These are phyloP conservation scores for Drosophila austrosaltans DNA, from an alignment of 2,888 invertebrate genomes.

Conservation along the genomic window DNA sequence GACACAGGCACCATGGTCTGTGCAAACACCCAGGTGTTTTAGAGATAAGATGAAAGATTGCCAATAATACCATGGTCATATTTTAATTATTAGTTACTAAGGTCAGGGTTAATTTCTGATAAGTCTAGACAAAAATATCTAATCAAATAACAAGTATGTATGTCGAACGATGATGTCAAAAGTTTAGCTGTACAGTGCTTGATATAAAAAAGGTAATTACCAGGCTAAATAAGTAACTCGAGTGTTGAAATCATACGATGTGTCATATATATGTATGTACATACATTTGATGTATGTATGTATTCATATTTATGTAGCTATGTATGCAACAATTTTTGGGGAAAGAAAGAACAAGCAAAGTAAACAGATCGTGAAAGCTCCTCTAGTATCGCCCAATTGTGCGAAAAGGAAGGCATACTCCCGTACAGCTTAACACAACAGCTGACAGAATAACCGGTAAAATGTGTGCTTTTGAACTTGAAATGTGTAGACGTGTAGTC, in stretches of 20 bases:
- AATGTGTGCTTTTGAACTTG: conserved; percentile 67
- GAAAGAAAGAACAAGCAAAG: not conserved
- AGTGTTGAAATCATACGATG: conserved; percentile 15
- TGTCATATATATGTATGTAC: not conserved
- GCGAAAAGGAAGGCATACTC: conserved; percentile 21
- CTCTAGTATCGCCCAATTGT: conserved; percentile 36
- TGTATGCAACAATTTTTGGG: too few species aligned
- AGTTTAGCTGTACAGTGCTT: not conserved
- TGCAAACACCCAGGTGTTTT: conserved; percentile 39
- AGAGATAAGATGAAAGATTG: conserved; percentile 28
- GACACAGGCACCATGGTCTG: too few species aligned
- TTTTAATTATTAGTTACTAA: conserved; percentile 46
- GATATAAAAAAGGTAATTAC: not conserved
- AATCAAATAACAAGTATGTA: conserved; percentile 20
- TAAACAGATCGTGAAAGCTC: conserved; percentile 38
- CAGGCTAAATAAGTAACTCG: conserved; percentile 13
- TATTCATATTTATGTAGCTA: too few species aligned
- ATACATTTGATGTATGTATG: too few species aligned
- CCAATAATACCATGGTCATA: conserved; percentile 25
- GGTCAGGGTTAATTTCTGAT: conserved; percentile 57
- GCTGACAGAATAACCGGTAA: conserved; percentile 59
- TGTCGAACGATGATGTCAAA: conserved; percentile 16
- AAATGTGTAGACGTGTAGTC: conserved; percentile 41
- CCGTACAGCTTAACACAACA: conserved; percentile 43
- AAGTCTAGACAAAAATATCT: conserved; percentile 35